These are phyloP conservation scores for Oreocharis arfaki DNA, from an alignment of 2,113 vertebrate genomes.

Conservation along the genomic window DNA sequence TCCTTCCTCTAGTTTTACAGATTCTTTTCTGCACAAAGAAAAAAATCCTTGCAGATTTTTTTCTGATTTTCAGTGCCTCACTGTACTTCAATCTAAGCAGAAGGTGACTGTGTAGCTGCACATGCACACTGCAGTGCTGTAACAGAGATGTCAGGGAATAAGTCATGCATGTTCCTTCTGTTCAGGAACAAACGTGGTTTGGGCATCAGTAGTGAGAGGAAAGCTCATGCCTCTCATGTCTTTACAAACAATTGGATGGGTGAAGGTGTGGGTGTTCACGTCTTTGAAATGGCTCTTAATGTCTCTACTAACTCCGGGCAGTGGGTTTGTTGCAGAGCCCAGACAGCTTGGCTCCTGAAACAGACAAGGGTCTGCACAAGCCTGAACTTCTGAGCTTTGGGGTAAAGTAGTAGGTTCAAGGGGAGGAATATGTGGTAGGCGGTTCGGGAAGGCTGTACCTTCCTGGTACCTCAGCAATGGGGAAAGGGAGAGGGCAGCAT, in stretches of 20 bases:
- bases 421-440: neutral
- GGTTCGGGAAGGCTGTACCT: neutral
- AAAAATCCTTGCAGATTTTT: neutral
- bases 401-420: neutral
- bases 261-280: rapidly evolving
- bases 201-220: neutral
- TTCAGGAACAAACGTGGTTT: neutral
- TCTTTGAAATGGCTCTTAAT: no score
- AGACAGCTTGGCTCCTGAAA: no score
- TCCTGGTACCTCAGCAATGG: neutral
- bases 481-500: neutral
- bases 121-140: neutral
- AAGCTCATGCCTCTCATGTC: neutral
- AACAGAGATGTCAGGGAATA: neutral
- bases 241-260: neutral
- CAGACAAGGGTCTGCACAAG: neutral
- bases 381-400: neutral
- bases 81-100: neutral
- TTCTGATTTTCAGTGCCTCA: neutral
- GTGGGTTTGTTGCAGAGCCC: neutral
- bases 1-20: neutral
- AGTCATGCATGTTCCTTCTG: neutral
- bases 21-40: neutral
- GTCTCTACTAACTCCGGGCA: neutral
- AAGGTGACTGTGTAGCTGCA: neutral